Evolutionary conservation across 2,113 vertebrate genomes (phyloP), one percentile per base, ranked within the genome.

Genomic region (Pelecanoides urinatrix): DNA sequence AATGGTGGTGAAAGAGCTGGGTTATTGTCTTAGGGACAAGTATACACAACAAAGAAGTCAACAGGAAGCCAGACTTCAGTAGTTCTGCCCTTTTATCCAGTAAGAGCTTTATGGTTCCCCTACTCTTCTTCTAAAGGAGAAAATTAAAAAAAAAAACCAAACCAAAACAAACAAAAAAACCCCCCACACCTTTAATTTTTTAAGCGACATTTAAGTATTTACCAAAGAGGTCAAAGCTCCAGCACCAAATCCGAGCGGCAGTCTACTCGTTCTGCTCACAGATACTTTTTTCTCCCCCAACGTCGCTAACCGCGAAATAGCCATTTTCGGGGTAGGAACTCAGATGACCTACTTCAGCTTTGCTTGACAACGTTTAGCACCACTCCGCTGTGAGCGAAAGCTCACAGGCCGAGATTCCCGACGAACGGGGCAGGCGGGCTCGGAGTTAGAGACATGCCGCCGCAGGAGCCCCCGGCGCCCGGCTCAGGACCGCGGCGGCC

Each of bases 371-470:
- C 8, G 17, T 11, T 47, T 9, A 40, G 66, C 89, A 25, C 32
- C 20, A 0, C 70, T 56, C 20, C 7, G 10, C 67, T 0, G 22
- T 0, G 29, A 50, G 49, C 20, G 1, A 4, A 21, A 14, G 45
- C 62, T 8, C 52, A 2, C 47, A 15, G 71, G 81, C 77, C 50
- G 47, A 68, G 59, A 55, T 61, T 27, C 29, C 10, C 25, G 9
- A 11, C 25, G 8, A 50, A 8, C 2, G 32, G n/a, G 42, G 45
- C 77, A 4, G 61, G 49, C 49, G 49, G 36, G 29, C 67, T 53
- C 8, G 4, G 32, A 42, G 10, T 18, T 17, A 10, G 14, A 30
- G 29, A 30, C n/a, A 18, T 1, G 52, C 26, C 27, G 11, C 52
- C 72, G 5, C 26, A 7, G n/a, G 8, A 55, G 18, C 25, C 25